Percentiles rank a stretch among this genome's conserved stretches.
phyloP scores from a whole-genome alignment of 2,888 invertebrate species.

The Cephus spinipes region DNA sequence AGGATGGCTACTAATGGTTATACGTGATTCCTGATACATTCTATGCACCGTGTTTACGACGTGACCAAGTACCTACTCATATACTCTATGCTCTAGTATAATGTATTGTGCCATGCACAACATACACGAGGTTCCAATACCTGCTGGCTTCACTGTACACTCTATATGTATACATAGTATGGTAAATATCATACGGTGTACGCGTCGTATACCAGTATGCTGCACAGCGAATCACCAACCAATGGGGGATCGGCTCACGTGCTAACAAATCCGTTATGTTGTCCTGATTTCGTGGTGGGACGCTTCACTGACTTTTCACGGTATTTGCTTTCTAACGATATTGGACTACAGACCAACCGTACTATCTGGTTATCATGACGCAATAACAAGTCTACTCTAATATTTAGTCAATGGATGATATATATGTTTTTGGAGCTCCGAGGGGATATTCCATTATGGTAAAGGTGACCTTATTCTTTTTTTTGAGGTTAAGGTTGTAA shows the following conservation, averaged over 20 bases:
- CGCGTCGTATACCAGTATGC: neutral
- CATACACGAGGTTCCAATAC: neutral
- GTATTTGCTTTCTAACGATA: neutral
- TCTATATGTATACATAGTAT: neutral
- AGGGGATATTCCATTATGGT: neutral
- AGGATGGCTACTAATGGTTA: neutral
- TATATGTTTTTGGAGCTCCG: neutral
- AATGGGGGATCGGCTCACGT: neutral
- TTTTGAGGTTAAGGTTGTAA: neutral
- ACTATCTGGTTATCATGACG: neutral
- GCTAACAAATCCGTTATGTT: neutral
- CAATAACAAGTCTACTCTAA: neutral
- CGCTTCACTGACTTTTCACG: neutral
- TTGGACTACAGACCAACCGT: neutral
- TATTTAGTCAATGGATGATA: neutral
- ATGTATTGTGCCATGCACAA: neutral
- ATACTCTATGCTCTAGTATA: neutral
- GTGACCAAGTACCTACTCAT: neutral
- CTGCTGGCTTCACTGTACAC: neutral
- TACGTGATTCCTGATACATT: conserved; percentile 60
- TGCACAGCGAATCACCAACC: neutral
- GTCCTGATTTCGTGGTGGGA: conserved; percentile 2
- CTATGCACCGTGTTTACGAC: neutral
- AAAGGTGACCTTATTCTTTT: neutral
- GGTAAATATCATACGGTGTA: neutral